Percentiles rank a stretch among this genome's conserved stretches.
These are phyloP conservation scores for Bradypodion pumilum DNA, from an alignment of 2,797 vertebrate genomes.

Conservation along the genomic window DNA sequence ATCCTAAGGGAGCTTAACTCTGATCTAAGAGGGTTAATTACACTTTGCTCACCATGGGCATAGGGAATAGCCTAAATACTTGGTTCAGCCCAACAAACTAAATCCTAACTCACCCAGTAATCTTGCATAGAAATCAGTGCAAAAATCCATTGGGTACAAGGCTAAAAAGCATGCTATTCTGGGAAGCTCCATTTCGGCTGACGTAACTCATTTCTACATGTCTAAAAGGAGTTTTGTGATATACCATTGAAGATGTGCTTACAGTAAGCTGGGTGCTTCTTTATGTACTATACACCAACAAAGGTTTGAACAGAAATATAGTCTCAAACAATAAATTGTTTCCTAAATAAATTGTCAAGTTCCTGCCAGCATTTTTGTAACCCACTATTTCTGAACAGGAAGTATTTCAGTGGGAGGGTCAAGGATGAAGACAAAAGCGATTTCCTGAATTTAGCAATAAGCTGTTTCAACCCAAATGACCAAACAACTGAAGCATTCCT, in stretches of 20 bases:
- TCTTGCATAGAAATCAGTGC: too few relatives aligned
- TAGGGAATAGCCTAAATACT: too few relatives aligned
- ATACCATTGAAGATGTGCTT: neutral
- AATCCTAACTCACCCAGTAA: neutral
- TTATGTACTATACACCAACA: neutral
- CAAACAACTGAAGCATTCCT: slow-evolving; percentile 35
- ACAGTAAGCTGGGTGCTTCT: neutral
- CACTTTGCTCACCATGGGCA: too few relatives aligned
- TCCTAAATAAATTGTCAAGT: slow-evolving; percentile 34
- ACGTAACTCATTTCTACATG: neutral
- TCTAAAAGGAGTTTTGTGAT: neutral
- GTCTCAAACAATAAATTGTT: fast-evolving
- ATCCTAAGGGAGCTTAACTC: too few relatives aligned
- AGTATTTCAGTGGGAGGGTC: slow-evolving; percentile 41
- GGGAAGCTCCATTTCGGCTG: neutral
- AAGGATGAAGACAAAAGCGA: slow-evolving; percentile 31
- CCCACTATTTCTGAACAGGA: slow-evolving; percentile 43
- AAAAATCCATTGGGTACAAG: neutral
- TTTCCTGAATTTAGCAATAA: neutral
- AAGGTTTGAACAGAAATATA: neutral
- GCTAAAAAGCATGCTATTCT: too few relatives aligned
- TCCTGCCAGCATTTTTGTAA: slow-evolving; percentile 15
- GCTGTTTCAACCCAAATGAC: slow-evolving; percentile 32
- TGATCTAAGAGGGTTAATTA: too few relatives aligned
- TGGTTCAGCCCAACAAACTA: too few relatives aligned